Base-by-base conservation (phyloP, 2,113 vertebrate genomes). In the Phasianus colchicus region DNA sequence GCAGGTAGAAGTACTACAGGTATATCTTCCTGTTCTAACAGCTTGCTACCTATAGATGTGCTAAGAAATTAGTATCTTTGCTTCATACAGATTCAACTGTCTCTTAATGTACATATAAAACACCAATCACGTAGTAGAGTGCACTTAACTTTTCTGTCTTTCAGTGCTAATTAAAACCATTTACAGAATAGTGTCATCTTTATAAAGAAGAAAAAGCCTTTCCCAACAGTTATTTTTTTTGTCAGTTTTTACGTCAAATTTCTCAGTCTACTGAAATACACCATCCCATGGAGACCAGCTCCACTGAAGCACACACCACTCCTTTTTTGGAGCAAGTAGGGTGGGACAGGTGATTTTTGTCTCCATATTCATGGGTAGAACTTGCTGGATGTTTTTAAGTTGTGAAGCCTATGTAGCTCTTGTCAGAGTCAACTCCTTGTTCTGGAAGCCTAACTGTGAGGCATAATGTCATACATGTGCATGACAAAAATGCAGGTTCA, bases 291-390 rank as follows among this genome's bases (percentile, higher is more conserved):
- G 98, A 99, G 98, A 97, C 98, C 98, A 98, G 98, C 98, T 99
- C 98, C 98, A 98, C 97, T 92, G 91, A 95, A 81, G 43, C 88
- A 78, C 95, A 92, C 97, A 83, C 90, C 96, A 95, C 78, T 87
- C 97, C 67, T 94, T 98, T 98, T 97, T 97, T 97, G 96, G 96
- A 96, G 87, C 55, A 97, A 97, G 93, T 80, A 90, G 88, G 98
- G 83, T 80, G 96, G 95, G 97, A 97, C 92, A 97, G 98, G 98
- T 98, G 98, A 96, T 99, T 99, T 98, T 98, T 98, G 98, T 97
- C 96, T 76, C 87, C 36, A 96, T 43, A 88, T 95, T 84, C 94
- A 96, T 95, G 96, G 95, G 91, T 97, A 95, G 96, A 96, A 96
- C 92, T 80, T 93, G 61, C 80, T 47, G 69, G 84, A 97, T 98